Evolutionary conservation across 1,140 invertebrate species (phyloP).

Genomic region (Drosophila nebulosa): DNA sequence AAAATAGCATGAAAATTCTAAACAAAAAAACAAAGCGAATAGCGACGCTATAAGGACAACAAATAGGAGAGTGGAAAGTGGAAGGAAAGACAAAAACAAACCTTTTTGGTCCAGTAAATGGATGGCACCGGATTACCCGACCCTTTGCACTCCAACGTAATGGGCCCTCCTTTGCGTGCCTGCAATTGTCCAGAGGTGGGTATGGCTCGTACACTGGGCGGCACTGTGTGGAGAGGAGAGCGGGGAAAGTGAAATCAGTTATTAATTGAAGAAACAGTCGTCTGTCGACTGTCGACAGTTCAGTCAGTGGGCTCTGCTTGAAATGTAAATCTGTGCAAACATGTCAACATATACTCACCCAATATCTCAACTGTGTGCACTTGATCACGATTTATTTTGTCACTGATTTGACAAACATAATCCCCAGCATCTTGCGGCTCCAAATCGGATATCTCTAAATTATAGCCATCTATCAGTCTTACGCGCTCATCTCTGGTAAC

Average conservation of each 20-base stretch:
- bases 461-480: slow-evolving; percentile 86
- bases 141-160: slow-evolving; percentile 86
- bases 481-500: slow-evolving; percentile 86
- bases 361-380: slow-evolving; percentile 81
- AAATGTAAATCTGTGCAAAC: slow-evolving; percentile 45
- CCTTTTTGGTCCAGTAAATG: slow-evolving; percentile 86
- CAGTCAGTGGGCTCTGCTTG: slow-evolving; percentile 20
- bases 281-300: background rate
- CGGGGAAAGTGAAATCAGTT: slow-evolving; percentile 20
- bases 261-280: slow-evolving; percentile 33
- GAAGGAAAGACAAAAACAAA: slow-evolving; percentile 64
- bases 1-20: slow-evolving; percentile 31
- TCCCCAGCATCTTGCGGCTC: slow-evolving; percentile 81
- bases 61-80: background rate
- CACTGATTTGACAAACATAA: slow-evolving; percentile 87
- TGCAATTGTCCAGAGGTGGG: slow-evolving; percentile 84
- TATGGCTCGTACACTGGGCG: slow-evolving; percentile 84
- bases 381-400: slow-evolving; percentile 85
- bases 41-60: background rate
- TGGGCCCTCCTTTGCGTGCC: slow-evolving; percentile 84
- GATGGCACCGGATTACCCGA: slow-evolving; percentile 87
- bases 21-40: slow-evolving; percentile 5
- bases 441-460: slow-evolving; percentile 86
- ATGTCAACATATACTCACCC: slow-evolving; percentile 65
- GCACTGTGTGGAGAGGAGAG: slow-evolving; percentile 77